Evolutionary conservation across 1,140 invertebrate genomes (phyloP), one percentile per base, ranked within the genome.

Genomic region (Lamellibrachia luymesi): DNA sequence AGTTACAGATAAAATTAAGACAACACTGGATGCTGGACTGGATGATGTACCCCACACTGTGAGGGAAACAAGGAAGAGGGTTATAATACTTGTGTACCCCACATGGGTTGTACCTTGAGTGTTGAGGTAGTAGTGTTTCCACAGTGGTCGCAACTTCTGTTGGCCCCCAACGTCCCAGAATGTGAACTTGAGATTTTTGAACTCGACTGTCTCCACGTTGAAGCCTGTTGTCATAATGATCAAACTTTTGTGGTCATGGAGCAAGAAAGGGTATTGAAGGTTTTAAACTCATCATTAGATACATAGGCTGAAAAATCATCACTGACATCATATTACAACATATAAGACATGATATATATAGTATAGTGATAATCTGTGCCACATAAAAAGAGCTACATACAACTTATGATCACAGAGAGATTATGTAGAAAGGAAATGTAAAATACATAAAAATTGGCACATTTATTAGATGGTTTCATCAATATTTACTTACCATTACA

Each of bases 101-200:
- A 50, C 13, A 6, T 92, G 92, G 17, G 49, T 50, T 52, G 25
- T 93, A 90, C 96, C 96, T 91, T 97, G 95, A 50, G 96, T 95
- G 51, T 96, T 96, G 2, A 95, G 96, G 93, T 94, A 96, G 93
- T 96, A 96, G 92, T 97, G 95, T 92, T 94, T 94, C 96, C 96
- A 97, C 7, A 96, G 92, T 56, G 94, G 95, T 93, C 96, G 94
- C 89, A 96, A 95, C 94, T 95, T 97, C 90, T 96, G 95, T 94
- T 97, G 96, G 90, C 96, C 96, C 92, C 96, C 96, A 50, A 96
- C 96, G 94, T 97, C 96, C 96, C 96, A 96, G 13, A 97, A 96
- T 56, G 96, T 97, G 93, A 97, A 96, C 17, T 95, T 96, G 4
- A 97, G 94, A 90, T 96, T 96, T 93, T 96, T 96, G 4, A 95